These are phyloP conservation scores for Drosophila infuscata DNA, from an alignment of 2,888 invertebrate genomes.

Conservation along the genomic window DNA sequence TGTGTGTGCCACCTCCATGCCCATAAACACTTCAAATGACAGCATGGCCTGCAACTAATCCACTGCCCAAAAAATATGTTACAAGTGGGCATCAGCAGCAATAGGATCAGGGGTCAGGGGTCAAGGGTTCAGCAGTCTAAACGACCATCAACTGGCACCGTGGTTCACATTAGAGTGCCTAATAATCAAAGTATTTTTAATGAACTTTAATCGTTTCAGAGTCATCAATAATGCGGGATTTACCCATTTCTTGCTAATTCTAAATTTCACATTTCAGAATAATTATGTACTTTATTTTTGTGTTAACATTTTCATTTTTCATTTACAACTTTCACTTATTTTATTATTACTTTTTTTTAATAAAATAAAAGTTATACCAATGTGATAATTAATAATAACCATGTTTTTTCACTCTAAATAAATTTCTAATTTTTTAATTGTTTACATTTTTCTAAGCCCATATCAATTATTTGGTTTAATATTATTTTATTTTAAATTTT, in stretches of 20 bases:
- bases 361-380: background rate
- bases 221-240: background rate
- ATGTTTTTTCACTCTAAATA: background rate
- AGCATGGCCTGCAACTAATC: conserved; percentile 83
- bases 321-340: background rate
- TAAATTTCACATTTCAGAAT: background rate
- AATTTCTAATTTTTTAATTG: background rate
- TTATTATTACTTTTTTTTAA: background rate
- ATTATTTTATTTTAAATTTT: background rate
- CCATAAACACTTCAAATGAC: conserved; percentile 83
- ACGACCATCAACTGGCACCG: conserved; percentile 35
- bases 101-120: conserved; percentile 13
- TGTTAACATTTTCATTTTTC: background rate
- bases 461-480: background rate
- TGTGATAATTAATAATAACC: background rate
- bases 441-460: background rate
- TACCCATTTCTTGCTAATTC: background rate
- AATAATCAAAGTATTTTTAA: background rate
- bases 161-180: conserved; percentile 14
- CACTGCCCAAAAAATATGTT: conserved; percentile 80
- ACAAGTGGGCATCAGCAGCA: conserved; percentile 70
- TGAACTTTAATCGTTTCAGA: background rate
- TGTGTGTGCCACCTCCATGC: conserved; percentile 43
- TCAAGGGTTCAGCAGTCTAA: conserved; percentile 32
- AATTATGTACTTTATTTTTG: background rate